These are phyloP conservation scores for Papilio xuthus DNA, from an alignment of 1,140 invertebrate species.

Conservation along the genomic window DNA sequence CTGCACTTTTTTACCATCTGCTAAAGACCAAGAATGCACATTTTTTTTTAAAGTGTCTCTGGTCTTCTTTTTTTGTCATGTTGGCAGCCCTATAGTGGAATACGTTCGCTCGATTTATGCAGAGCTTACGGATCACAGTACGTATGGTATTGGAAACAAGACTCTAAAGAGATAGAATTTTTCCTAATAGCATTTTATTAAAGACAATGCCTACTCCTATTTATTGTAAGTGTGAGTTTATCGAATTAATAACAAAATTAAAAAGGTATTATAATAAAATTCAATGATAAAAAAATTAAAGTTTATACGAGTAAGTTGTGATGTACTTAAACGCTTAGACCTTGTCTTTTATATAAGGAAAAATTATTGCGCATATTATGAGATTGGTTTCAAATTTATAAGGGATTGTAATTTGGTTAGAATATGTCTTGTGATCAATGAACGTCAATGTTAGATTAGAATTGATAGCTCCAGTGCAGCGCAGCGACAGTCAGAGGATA, in stretches of 20 bases:
- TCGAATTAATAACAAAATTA: too few species aligned
- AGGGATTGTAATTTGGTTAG: background rate
- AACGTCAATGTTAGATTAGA: background rate
- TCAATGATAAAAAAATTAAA: too few species aligned
- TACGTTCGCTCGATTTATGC: background rate
- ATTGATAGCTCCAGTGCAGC: slow-evolving; percentile 10
- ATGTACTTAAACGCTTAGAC: too few species aligned
- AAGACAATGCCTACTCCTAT: background rate
- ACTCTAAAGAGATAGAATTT: background rate
- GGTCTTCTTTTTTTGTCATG: background rate
- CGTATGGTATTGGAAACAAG: background rate
- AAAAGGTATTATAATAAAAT: too few species aligned
- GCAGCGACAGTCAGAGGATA: background rate
- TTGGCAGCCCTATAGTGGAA: background rate
- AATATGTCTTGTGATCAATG: background rate
- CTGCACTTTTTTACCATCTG: background rate
- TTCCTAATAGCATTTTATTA: background rate
- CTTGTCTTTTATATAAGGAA: too few species aligned
- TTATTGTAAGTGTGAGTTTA: background rate
- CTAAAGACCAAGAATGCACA: background rate
- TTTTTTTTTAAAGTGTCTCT: background rate
- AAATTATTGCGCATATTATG: background rate
- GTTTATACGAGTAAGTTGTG: too few species aligned
- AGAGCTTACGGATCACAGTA: background rate
- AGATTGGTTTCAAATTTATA: background rate